Evolutionary conservation across 2,888 invertebrate species (phyloP).

Genomic region (Nezara viridula): DNA sequence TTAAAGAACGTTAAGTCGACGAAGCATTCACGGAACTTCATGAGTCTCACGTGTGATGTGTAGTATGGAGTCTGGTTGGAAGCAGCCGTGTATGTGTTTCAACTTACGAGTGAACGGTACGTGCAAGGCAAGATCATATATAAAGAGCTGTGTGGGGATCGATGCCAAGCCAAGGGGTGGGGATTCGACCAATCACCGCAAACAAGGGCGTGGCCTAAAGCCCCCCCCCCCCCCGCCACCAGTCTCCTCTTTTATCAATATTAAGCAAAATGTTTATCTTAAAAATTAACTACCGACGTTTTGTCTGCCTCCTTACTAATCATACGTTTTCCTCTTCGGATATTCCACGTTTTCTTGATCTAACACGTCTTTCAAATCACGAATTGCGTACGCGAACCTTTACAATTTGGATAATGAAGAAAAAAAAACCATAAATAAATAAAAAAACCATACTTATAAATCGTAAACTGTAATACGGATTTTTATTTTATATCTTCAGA

Average conservation of each 20-base stretch:
- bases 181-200: constrained; percentile 15
- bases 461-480: too few species aligned
- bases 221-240: background rate
- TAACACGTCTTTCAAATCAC: too few species aligned
- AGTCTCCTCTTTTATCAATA: constrained; percentile 2
- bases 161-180: background rate
- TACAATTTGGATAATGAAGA: too few species aligned
- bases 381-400: too few species aligned
- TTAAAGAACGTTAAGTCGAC: background rate
- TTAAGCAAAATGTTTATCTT: constrained; percentile 22
- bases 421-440: too few species aligned
- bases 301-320: background rate
- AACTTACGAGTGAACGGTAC: background rate
- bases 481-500: too few species aligned
- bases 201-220: background rate
- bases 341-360: background rate
- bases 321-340: background rate
- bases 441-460: too few species aligned
- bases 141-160: constrained; percentile 16
- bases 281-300: constrained; percentile 18
- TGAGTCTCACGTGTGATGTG: background rate
- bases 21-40: background rate
- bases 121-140: background rate
- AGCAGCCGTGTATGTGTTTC: background rate
- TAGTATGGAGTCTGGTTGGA: background rate